These are phyloP conservation scores for Sarcophilus harrisii DNA, from an alignment of 2,797 vertebrate species.

Conservation along the genomic window DNA sequence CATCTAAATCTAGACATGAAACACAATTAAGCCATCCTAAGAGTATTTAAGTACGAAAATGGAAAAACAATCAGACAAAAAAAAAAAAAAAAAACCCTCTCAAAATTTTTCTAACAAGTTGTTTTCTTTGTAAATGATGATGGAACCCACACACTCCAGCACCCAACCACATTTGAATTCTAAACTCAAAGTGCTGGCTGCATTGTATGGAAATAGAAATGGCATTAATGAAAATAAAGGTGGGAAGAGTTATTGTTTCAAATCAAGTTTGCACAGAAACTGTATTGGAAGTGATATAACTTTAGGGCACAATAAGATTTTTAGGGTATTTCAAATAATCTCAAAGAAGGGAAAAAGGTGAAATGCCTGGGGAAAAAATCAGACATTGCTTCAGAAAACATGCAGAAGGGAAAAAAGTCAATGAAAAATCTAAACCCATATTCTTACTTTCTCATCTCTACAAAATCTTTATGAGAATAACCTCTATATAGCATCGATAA, in stretches of 20 bases:
- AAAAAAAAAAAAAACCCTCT: not conserved
- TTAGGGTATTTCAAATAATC: not conserved
- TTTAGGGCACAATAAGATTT: not conserved
- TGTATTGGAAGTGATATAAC: not conserved
- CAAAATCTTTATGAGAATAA: not conserved
- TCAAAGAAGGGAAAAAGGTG: not conserved
- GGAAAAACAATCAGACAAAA: not conserved
- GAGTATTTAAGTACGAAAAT: not conserved
- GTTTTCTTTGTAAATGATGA: not conserved
- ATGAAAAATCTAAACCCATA: not conserved
- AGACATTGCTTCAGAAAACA: not conserved
- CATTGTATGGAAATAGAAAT: not conserved
- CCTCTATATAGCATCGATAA: not conserved
- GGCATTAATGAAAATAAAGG: not conserved
- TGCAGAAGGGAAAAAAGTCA: not conserved
- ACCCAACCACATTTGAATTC: not conserved
- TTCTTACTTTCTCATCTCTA: not conserved
- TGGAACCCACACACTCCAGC: not conserved
- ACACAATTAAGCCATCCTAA: not conserved
- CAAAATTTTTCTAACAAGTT: not conserved
- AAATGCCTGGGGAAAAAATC: not conserved
- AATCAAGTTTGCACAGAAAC: not conserved
- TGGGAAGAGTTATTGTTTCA: not conserved
- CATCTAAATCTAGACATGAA: not conserved
- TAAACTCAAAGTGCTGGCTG: not conserved